Percentiles rank a stretch among this genome's conserved stretches.
phyloP scores from a whole-genome alignment of 2,888 invertebrate genomes.

The Tenthredo livida region DNA sequence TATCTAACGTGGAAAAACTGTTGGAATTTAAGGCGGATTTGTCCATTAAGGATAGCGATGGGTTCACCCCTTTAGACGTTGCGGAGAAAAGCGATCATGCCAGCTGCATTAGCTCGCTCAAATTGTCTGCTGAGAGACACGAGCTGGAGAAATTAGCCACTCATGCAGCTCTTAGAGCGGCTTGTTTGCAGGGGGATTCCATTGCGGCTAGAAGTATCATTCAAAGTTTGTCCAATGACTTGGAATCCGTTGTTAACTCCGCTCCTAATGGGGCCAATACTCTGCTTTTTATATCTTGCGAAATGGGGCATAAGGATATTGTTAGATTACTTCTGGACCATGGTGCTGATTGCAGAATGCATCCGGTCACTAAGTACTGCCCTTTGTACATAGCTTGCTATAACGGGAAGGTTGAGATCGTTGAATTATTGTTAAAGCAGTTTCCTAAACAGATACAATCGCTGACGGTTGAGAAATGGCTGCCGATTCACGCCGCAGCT shows the following conservation, averaged over 20 bases:
- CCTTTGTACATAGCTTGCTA: conserved; percentile 95
- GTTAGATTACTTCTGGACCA: conserved; percentile 88
- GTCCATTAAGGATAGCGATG: conserved; percentile 83
- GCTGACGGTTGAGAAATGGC: conserved; percentile 94
- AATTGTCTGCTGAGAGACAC: conserved; percentile 83
- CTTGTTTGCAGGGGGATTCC: conserved; percentile 87
- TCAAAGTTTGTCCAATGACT: conserved; percentile 83
- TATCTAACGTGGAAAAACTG: conserved; percentile 84
- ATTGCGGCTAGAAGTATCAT: conserved; percentile 84
- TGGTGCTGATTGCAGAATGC: conserved; percentile 93
- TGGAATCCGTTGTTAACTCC: conserved; percentile 90
- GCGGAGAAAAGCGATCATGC: conserved; percentile 86
- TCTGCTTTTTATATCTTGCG: conserved; percentile 92
- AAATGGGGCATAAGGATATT: conserved; percentile 89
- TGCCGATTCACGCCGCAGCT: conserved; percentile 95
- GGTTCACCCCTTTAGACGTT: conserved; percentile 86
- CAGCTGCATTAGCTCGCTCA: conserved; percentile 83
- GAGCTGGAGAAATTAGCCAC: conserved; percentile 88
- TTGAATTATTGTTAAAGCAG: conserved; percentile 86
- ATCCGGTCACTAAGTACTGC: conserved; percentile 94
- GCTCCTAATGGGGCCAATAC: conserved; percentile 94
- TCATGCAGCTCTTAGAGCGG: conserved; percentile 88
- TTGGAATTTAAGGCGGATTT: conserved; percentile 85
- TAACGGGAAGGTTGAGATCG: conserved; percentile 90
- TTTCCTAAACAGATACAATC: conserved; percentile 93